These are phyloP conservation scores for Probaryconus sp. DNA, from an alignment of 1,140 invertebrate genomes.

Conservation along the genomic window DNA sequence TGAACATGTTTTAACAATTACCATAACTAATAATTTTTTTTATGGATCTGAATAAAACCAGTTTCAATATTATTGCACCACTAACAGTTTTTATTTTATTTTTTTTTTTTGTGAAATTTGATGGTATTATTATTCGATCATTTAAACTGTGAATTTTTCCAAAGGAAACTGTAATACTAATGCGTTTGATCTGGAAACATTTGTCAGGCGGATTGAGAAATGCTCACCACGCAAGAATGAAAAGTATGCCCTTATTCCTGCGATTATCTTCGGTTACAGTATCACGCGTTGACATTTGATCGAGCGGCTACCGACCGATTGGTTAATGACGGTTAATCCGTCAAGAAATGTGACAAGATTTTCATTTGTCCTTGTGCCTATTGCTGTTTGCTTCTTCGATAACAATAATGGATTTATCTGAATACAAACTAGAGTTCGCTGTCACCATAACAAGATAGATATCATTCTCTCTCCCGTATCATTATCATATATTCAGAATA, in stretches of 20 bases:
- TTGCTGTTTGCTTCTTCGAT: conserved; percentile 34
- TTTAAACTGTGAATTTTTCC: conserved; percentile 1
- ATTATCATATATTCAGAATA: conserved; percentile 43
- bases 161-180: too few species aligned
- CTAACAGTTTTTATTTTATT: too few species aligned
- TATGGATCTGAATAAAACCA: too few species aligned
- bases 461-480: conserved; percentile 35
- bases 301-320: conserved; percentile 16
- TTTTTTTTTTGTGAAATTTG: too few species aligned
- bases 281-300: conserved; percentile 26
- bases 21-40: too few species aligned
- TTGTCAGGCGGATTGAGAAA: conserved; percentile 28
- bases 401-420: conserved; percentile 45
- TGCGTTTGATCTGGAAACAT: too few species aligned
- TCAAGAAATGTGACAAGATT: conserved; percentile 45
- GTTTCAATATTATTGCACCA: too few species aligned
- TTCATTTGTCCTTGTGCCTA: conserved; percentile 33
- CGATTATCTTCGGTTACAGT: conserved; percentile 37
- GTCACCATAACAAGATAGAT: conserved; percentile 38
- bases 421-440: conserved; percentile 23
- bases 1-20: too few species aligned
- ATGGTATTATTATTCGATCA: too few species aligned
- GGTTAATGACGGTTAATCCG: conserved; percentile 32
- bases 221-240: conserved; percentile 18
- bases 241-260: conserved; percentile 24